Conservation (phyloP, 2,888 invertebrate genomes). For the Tenthredo notha region DNA sequence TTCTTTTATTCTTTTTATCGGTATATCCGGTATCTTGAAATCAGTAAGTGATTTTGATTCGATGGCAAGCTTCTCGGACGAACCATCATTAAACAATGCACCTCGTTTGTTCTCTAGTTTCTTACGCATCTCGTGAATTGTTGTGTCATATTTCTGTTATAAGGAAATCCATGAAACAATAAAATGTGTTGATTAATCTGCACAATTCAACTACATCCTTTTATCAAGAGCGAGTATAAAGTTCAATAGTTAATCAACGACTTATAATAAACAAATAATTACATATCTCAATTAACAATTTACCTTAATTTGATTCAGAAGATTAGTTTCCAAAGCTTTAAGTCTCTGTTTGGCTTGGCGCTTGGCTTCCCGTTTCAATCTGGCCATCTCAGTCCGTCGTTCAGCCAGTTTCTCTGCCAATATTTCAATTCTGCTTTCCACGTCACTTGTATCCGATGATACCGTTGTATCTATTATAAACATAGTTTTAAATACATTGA, state of each 20-base stretch:
- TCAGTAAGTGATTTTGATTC: conserved; percentile 73
- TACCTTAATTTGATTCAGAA: conserved; percentile 76
- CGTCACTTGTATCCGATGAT: conserved; percentile 76
- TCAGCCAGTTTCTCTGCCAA: conserved; percentile 75
- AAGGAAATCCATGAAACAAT: background rate
- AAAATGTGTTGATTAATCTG: background rate
- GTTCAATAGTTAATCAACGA: background rate
- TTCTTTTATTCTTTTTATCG: conserved; percentile 74
- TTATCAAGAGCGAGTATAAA: background rate
- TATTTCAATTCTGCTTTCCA: conserved; percentile 74
- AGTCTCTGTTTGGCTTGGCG: conserved; percentile 75
- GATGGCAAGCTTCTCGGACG: conserved; percentile 71
- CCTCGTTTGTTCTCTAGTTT: conserved; percentile 72
- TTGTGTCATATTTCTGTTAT: conserved; percentile 74
- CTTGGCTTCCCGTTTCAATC: conserved; percentile 73
- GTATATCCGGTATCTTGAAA: conserved; percentile 76
- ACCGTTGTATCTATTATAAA: conserved; percentile 71
- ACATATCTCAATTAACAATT: conserved; percentile 21
- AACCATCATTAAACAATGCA: conserved; percentile 64
- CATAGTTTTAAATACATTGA: conserved; percentile 12
- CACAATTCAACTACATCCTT: background rate
- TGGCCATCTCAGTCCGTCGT: conserved; percentile 74
- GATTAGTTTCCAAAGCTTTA: conserved; percentile 73
- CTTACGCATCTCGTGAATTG: conserved; percentile 75
- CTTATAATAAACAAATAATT: background rate